Percentiles rank a stretch among this genome's conserved stretches.
phyloP scores from a whole-genome alignment of 2,797 vertebrate genomes.

The Lepilemur septentrionalis region DNA sequence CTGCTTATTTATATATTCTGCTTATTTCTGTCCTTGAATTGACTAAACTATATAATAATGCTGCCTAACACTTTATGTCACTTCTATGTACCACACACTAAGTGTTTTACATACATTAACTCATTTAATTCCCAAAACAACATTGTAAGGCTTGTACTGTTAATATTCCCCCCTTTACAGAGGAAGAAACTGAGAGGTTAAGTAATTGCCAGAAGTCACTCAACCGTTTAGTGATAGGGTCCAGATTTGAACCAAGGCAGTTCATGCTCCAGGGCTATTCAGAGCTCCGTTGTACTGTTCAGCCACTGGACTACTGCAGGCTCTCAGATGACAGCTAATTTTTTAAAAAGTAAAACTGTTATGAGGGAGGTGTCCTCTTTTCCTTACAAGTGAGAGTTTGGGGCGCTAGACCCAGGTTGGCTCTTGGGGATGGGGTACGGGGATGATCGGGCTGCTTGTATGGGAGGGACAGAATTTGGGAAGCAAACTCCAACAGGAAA shows the following conservation, averaged over 20 bases:
- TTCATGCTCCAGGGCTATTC: not conserved
- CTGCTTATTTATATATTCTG: not conserved
- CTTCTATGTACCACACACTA: not conserved
- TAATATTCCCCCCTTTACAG: not conserved
- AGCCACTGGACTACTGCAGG: not conserved
- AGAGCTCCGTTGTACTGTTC: fast-evolving
- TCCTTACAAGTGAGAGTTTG: not conserved
- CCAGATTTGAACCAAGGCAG: not conserved
- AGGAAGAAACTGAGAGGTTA: not conserved
- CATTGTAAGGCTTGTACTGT: not conserved
- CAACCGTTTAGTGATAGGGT: not conserved
- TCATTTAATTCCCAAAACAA: not conserved
- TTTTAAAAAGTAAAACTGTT: not conserved
- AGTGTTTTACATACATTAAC: not conserved
- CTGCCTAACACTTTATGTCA: not conserved
- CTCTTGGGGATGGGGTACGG: not conserved
- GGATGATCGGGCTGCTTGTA: not conserved
- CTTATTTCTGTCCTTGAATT: not conserved
- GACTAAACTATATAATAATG: not conserved
- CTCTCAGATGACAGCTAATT: not conserved
- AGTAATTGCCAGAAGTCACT: not conserved
- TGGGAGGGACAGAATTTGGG: not conserved
- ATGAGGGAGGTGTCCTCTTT: not conserved
- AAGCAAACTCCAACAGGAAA: not conserved
- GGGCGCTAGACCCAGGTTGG: not conserved